Percentiles rank a stretch among this genome's conserved stretches.
phyloP scores from a whole-genome alignment of 2,797 vertebrate genomes.

The Sebastes jordani region DNA sequence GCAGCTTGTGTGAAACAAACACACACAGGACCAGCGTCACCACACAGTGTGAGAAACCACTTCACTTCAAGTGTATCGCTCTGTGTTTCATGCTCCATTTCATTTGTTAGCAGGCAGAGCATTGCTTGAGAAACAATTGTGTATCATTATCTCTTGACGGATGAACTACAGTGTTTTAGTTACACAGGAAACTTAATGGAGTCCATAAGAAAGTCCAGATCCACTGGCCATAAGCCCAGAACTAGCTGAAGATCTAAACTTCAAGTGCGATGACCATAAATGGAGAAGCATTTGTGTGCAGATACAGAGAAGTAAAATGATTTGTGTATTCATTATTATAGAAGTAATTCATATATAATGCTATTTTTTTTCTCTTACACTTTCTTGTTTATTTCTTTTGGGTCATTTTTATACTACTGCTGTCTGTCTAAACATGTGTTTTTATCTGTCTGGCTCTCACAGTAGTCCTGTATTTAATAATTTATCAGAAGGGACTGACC shows the following conservation, averaged over 20 bases:
- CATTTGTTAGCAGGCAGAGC: not conserved
- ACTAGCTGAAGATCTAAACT: not conserved
- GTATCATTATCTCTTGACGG: not conserved
- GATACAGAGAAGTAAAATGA: not conserved
- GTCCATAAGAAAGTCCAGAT: not conserved
- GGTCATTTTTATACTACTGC: conserved; percentile 2
- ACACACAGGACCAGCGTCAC: not conserved
- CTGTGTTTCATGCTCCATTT: not conserved
- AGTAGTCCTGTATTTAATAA: not conserved
- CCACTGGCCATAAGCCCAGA: not conserved
- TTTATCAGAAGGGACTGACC: conserved; percentile 37
- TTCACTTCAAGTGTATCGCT: not conserved
- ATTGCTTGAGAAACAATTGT: not conserved
- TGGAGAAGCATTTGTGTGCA: not conserved
- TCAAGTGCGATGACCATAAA: not conserved
- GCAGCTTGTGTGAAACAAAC: not conserved
- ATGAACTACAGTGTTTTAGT: conserved; percentile 4
- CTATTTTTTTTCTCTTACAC: not conserved
- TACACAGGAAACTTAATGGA: not conserved
- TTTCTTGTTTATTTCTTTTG: not conserved
- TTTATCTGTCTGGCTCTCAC: not conserved
- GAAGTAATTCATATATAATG: not conserved
- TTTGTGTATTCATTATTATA: not conserved
- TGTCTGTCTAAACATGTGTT: conserved; percentile 1
- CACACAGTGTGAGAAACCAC: not conserved